Conservation (phyloP, 2,113 vertebrate genomes). For the Neolamprologus modestus region DNA sequence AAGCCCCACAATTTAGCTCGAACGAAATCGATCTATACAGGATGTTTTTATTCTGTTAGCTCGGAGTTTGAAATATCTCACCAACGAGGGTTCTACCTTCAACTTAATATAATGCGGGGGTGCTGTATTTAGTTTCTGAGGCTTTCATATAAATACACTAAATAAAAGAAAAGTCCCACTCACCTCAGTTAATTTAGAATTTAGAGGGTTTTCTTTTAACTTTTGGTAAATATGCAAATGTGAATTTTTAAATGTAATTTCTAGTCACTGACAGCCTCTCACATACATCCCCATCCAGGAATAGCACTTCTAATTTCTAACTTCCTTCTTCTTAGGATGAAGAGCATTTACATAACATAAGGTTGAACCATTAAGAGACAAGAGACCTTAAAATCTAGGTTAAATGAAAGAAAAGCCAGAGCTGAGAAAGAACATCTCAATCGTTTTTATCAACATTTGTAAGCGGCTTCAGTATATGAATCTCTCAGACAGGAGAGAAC, state of each 20-base stretch:
- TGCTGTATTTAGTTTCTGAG: neutral
- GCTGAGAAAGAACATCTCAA: constrained; percentile 68
- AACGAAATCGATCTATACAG: neutral
- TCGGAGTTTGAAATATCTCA: neutral
- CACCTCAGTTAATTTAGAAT: rapidly evolving
- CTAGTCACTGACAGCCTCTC: neutral
- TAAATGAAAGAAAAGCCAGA: constrained; percentile 37
- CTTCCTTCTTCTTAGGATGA: neutral
- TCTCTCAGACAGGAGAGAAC: constrained; percentile 60
- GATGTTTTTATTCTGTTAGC: neutral
- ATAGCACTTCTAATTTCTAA: constrained; percentile 22
- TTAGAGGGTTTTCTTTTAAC: neutral
- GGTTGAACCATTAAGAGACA: neutral
- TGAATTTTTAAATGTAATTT: neutral
- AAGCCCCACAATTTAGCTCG: neutral
- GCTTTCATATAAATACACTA: neutral
- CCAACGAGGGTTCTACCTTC: rapidly evolving
- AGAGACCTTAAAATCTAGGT: neutral
- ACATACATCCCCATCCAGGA: neutral
- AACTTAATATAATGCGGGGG: neutral
- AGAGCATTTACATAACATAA: neutral
- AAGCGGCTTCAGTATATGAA: constrained; percentile 49
- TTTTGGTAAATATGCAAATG: neutral
- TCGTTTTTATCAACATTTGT: constrained; percentile 31
- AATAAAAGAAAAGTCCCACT: rapidly evolving